Conservation (phyloP, 2,888 invertebrate species). For the Platerodrilus igneus region DNA sequence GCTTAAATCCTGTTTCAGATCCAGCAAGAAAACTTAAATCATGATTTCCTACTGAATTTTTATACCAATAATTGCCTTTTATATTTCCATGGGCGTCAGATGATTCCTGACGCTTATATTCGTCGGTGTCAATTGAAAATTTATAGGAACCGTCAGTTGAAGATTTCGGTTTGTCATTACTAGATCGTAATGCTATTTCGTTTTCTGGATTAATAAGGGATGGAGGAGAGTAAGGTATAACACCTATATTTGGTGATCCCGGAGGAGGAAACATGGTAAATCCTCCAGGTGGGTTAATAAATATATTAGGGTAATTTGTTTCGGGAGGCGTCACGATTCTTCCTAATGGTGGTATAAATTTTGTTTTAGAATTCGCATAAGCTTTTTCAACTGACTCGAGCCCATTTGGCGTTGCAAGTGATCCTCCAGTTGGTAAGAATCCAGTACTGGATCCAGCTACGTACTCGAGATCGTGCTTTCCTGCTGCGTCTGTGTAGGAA, state of each 20-base stretch:
- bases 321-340: no score
- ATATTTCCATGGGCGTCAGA: conserved; percentile 35
- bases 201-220: no score
- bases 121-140: conserved; percentile 34
- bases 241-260: no score
- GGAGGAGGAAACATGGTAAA: no score
- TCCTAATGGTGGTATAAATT: no score
- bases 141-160: conserved; percentile 35
- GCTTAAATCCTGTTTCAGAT: conserved; percentile 30
- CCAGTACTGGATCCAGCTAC: conserved; percentile 32
- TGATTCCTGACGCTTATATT: conserved; percentile 33
- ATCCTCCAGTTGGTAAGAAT: conserved; percentile 42
- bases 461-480: conserved; percentile 31
- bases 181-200: no score
- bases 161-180: no score
- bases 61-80: conserved; percentile 34
- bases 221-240: no score
- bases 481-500: conserved; percentile 29
- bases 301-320: no score
- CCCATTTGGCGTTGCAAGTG: conserved; percentile 35
- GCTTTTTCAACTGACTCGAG: no score
- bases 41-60: conserved; percentile 28
- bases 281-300: no score
- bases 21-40: conserved; percentile 30
- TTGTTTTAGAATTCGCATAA: conserved; percentile 1